phyloP scores from a whole-genome alignment of 2,113 vertebrate species.

The Heptranchias perlo region DNA sequence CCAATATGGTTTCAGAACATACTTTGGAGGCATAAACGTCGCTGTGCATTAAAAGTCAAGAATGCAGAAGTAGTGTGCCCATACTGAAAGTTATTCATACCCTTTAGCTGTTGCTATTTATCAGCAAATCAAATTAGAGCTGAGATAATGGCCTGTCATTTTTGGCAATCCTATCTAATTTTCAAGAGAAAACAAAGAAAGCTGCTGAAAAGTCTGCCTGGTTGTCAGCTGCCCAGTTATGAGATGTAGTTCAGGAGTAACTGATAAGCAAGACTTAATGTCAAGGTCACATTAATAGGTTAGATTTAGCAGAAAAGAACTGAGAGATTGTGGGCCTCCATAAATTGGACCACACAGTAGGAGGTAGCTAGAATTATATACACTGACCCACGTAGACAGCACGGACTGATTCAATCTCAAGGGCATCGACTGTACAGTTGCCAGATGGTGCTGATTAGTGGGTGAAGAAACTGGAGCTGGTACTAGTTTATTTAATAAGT shows the following conservation, averaged over 20 bases:
- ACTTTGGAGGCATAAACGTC: slow-evolving; percentile 21
- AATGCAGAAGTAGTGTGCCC: slow-evolving; percentile 22
- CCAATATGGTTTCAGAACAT: slow-evolving; percentile 33
- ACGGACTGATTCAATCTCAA: slow-evolving; percentile 33
- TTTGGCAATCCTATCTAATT: slow-evolving; percentile 35
- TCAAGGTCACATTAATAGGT: slow-evolving; percentile 31
- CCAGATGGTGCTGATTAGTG: slow-evolving; percentile 38
- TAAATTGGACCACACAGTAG: slow-evolving; percentile 37
- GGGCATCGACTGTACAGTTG: slow-evolving; percentile 30
- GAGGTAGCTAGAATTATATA: slow-evolving; percentile 35
- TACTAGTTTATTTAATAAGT: slow-evolving; percentile 37
- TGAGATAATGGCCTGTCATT: slow-evolving; percentile 32
- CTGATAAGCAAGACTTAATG: slow-evolving; percentile 35
- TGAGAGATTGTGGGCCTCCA: slow-evolving; percentile 32
- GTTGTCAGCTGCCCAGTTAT: slow-evolving; percentile 28
- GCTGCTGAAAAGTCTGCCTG: slow-evolving; percentile 3
- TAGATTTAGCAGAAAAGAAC: slow-evolving; percentile 17
- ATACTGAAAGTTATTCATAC: slow-evolving; percentile 21
- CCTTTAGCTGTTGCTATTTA: not conserved
- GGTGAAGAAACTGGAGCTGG: slow-evolving; percentile 31
- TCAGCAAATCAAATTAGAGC: slow-evolving; percentile 36
- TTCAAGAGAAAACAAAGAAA: slow-evolving; percentile 35
- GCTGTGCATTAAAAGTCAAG: slow-evolving; percentile 27
- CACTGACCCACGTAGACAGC: slow-evolving; percentile 30
- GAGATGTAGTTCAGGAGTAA: slow-evolving; percentile 29